Evolutionary conservation across 2,797 vertebrate species (phyloP).

Genomic region (Tauraco hartlaubi): DNA sequence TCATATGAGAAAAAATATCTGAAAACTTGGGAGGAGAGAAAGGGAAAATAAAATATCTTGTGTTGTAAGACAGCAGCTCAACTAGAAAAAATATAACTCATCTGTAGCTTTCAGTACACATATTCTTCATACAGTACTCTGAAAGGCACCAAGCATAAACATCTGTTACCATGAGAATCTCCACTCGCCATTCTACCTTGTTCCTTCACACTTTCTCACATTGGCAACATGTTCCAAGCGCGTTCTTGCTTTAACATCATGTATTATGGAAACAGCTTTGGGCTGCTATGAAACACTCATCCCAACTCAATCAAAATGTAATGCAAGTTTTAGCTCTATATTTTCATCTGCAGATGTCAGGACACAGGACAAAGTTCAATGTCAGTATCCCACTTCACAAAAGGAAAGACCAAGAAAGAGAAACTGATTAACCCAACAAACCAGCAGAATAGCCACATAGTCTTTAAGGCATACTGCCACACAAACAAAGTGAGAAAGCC

Average conservation of each 20-base stretch:
- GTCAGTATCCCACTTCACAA: background rate
- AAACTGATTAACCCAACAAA: background rate
- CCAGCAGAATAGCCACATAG: background rate
- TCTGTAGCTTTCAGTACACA: background rate
- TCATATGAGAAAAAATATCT: background rate
- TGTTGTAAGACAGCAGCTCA: background rate
- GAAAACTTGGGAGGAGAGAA: background rate
- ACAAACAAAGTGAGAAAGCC: background rate
- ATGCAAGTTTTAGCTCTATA: background rate
- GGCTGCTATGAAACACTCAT: background rate
- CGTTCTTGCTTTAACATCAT: background rate
- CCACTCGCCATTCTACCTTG: background rate
- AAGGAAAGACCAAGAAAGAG: background rate
- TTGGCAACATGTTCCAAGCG: background rate
- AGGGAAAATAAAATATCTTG: background rate
- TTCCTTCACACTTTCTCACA: background rate
- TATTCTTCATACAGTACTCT: background rate
- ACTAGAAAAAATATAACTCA: background rate
- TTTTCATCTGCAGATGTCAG: background rate
- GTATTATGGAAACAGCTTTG: background rate
- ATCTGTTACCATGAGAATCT: background rate
- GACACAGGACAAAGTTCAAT: background rate
- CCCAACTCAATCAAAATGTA: background rate
- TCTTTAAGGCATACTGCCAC: background rate
- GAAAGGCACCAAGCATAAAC: background rate